Base-by-base conservation (phyloP, 2,113 vertebrate species). In the Nibea albiflora region DNA sequence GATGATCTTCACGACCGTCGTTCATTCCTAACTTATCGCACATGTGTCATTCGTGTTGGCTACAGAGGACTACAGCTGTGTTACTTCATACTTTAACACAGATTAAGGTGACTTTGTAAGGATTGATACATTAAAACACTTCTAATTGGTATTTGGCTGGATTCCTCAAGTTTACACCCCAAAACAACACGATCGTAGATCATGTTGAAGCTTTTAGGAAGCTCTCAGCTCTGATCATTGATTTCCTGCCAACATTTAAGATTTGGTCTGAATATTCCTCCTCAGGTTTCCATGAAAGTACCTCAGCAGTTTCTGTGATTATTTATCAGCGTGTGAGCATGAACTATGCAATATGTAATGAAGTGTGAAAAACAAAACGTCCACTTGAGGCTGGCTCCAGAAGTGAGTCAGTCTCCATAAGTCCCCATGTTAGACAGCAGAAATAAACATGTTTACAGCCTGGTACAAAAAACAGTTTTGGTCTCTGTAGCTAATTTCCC, bases 41-140 rank as follows among this genome's bases (percentile, higher is more conserved):
- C 47, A 24, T 22, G 20, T 57, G 65, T 35, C 57, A 26, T 52
- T 39, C 39, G 39, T 78, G 75, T 73, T 26, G 17, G 75, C 72
- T 65, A 63, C 42, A 79, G 47, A 63, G 53, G 44, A 17, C 54
- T 44, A 31, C 46, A 64, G 3, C 17, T 50, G 35, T 63, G 62
- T 64, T 65, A 46, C 24, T 11, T 47, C 16, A 24, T 3, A 22
- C 20, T 28, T 68, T 50, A 60, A 66, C 1, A 7, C 2, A 5
- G 10, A 11, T 58, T 70, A 78, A 73, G n/a, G 24, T 54, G 28
- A 52, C 26, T 22, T 57, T 19, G 42, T 3, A 57, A 56, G 56
- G 49, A 60, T 2, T 47, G 17, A 73, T n/a, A 2, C 22, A 58
- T 47, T 28, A 57, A 15, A 46, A 57, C 8, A 24, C 5, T 14